Evolutionary conservation across 2,113 vertebrate genomes (phyloP), one percentile per base, ranked within the genome.

Genomic region (Toxotes jaculatrix): DNA sequence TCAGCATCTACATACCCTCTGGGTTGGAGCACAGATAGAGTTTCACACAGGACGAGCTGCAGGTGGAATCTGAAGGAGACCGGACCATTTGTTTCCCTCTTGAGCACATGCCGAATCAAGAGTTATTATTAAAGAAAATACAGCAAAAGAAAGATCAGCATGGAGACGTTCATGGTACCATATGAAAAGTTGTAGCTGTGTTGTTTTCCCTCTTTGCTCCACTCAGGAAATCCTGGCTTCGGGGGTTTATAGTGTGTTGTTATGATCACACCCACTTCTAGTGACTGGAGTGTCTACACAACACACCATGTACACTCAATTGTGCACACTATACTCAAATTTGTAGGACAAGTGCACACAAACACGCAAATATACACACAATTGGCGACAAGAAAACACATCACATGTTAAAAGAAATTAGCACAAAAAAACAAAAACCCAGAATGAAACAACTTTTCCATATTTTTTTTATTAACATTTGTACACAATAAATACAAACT

Each of bases 401-500:
- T 17, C 32, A 34, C 36, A 76, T 4, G 14, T 40, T 3, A 5
- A 70, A n/a, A 65, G 40, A 9, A 14, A 53, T 4, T 19, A 36
- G 11, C 3, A 31, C 7, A 53, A 31, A 36, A 27, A 5, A 23
- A 62, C 23, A 40, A 3, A 72, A 19, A 53, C 2, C 1, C 21
- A 57, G 16, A 75, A 61, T 19, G 14, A 27, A 36, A 77, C 5
- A 74, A 45, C 72, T 91, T 93, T 90, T 77, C 63, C 79, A 91
- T 82, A 75, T 89, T 92, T 95, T 95, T 98, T 97, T 98, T 97
- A 96, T 99, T 99, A 98, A 99, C 96, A 96, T 97, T 98, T 99
- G 96, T 99, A 99, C 97, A 99, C 97, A 99, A 99, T 99, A 99
- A 99, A 99, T 99, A 99, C 97, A 99, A 99, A 99, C 88, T 88